Conservation (phyloP, 2,888 invertebrate species). For the Carabus problematicus region DNA sequence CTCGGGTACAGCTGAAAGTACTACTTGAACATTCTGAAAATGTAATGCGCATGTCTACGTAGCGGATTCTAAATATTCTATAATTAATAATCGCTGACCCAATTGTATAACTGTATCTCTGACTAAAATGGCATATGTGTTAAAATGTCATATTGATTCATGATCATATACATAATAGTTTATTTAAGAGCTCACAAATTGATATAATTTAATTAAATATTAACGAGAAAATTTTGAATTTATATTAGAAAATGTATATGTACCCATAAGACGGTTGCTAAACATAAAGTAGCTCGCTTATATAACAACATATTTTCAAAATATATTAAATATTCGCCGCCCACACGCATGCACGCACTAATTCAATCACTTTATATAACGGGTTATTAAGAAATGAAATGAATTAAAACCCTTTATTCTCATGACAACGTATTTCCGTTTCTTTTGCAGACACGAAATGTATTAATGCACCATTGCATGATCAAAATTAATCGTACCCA, state of each 20-base stretch:
- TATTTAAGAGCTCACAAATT: background rate
- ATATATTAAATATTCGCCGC: no score
- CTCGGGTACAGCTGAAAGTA: background rate
- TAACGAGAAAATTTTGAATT: background rate
- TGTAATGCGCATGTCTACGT: slow-evolving; percentile 8
- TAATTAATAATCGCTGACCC: background rate
- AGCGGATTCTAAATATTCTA: background rate
- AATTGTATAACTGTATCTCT: slow-evolving; percentile 1
- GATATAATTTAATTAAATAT: background rate
- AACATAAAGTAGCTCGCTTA: no score
- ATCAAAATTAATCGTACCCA: slow-evolving; percentile 18
- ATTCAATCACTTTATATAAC: no score
- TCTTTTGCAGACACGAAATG: slow-evolving; percentile 8
- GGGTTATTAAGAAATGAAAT: no score
- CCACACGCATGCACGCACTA: no score
- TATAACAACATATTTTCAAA: no score
- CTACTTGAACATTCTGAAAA: slow-evolving; percentile 4
- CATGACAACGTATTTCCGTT: no score
- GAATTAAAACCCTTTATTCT: no score
- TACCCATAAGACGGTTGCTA: no score
- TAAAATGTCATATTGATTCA: background rate
- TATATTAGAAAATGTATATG: no score
- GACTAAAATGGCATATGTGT: no score
- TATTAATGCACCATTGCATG: background rate
- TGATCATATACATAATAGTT: background rate